Conservation (phyloP, 2,797 vertebrate genomes). For the Sardinella longiceps region DNA sequence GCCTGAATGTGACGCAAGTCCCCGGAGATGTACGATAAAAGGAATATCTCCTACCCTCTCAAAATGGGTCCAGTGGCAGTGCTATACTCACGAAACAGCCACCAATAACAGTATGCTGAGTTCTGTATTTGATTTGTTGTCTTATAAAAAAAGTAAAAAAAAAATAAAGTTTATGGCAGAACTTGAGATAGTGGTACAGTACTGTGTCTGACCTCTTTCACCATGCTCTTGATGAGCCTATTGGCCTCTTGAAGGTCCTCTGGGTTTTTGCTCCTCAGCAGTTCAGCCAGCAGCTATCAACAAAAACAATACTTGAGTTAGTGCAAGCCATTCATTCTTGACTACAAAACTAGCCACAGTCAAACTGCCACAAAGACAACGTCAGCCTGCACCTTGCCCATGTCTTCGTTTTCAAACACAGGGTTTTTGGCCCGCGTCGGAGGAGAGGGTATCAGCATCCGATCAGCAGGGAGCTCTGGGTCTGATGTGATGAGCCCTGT, state of each 20-base stretch:
- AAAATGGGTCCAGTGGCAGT: neutral
- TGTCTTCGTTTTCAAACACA: constrained; percentile 97
- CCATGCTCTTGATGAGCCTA: constrained; percentile 98
- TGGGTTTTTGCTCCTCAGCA: constrained; percentile 96
- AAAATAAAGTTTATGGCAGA: too few species aligned
- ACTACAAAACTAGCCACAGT: neutral
- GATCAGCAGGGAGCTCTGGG: constrained; percentile 87
- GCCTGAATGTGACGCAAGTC: neutral
- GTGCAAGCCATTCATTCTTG: neutral
- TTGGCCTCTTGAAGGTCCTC: constrained; percentile 97
- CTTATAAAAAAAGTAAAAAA: too few species aligned
- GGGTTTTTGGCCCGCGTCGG: constrained; percentile 91
- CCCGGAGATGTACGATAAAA: neutral
- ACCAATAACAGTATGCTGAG: neutral
- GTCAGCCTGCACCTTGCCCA: constrained; percentile 84
- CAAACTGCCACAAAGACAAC: neutral
- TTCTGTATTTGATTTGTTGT: neutral
- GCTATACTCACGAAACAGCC: too few species aligned
- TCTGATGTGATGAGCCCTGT: constrained; percentile 88
- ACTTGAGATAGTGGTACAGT: neutral
- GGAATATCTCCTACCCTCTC: neutral
- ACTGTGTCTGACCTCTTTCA: constrained; percentile 88
- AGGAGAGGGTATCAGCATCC: constrained; percentile 91
- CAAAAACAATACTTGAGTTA: constrained; percentile 23
- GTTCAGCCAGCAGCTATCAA: constrained; percentile 87